Evolutionary conservation across 2,888 invertebrate genomes (phyloP).

Genomic region (Leucoma salicis): DNA sequence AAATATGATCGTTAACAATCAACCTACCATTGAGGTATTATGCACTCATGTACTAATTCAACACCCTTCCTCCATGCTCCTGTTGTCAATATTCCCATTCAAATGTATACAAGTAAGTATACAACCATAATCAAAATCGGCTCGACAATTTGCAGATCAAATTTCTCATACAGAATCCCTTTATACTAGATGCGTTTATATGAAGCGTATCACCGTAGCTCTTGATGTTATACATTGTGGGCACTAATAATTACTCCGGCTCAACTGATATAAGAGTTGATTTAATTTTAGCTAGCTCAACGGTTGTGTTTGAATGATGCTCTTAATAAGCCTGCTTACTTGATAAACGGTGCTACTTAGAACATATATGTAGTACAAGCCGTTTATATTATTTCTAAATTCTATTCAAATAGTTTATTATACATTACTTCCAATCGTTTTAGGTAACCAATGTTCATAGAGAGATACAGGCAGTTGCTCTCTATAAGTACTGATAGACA

Average conservation of each 20-base stretch:
- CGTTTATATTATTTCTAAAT: too few species aligned
- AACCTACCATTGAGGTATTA: too few species aligned
- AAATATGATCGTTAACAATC: constrained; percentile 35
- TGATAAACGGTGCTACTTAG: too few species aligned
- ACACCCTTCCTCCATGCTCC: constrained; percentile 13
- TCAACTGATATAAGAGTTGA: constrained; percentile 27
- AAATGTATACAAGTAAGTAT: constrained; percentile 27
- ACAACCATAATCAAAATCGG: constrained; percentile 27
- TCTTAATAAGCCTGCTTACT: constrained; percentile 18
- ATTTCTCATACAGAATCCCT: constrained; percentile 29
- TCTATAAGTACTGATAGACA: too few species aligned
- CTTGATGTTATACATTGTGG: constrained; percentile 38
- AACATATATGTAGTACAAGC: too few species aligned
- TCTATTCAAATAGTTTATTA: too few species aligned
- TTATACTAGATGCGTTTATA: constrained; percentile 32
- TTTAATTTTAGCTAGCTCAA: constrained; percentile 32
- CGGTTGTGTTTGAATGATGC: constrained; percentile 29
- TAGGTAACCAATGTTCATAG: too few species aligned
- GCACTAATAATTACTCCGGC: constrained; percentile 33
- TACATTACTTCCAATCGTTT: too few species aligned
- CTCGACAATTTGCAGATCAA: constrained; percentile 25
- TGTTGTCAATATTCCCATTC: constrained; percentile 26
- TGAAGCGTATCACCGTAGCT: constrained; percentile 36
- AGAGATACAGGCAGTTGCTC: too few species aligned
- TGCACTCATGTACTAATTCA: too few species aligned